These are phyloP conservation scores for Halictus ligatus DNA, from an alignment of 2,888 invertebrate species.

Conservation along the genomic window DNA sequence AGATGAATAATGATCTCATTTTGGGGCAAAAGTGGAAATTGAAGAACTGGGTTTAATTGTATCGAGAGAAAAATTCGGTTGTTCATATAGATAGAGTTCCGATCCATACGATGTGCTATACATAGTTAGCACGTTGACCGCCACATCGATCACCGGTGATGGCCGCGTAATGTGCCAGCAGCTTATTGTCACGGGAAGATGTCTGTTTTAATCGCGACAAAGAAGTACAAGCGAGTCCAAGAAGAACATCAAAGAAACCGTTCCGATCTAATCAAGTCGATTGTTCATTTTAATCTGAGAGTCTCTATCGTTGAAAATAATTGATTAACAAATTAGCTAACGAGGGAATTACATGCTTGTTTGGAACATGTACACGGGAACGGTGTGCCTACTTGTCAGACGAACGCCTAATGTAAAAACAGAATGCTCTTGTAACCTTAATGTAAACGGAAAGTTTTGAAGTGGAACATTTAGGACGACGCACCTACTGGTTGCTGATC, in stretches of 20 bases:
- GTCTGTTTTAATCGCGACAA: not conserved
- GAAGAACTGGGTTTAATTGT: too few relatives aligned
- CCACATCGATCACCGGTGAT: not conserved
- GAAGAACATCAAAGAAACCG: not conserved
- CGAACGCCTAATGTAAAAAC: not conserved
- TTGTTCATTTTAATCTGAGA: too few relatives aligned
- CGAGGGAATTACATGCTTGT: not conserved
- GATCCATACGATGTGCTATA: not conserved
- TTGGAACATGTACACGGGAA: not conserved
- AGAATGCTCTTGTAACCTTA: conserved; percentile 6
- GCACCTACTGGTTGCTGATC: not conserved
- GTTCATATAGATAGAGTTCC: not conserved
- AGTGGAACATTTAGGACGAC: conserved; percentile 1
- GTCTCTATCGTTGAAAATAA: not conserved
- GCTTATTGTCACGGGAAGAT: not conserved
- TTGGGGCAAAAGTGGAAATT: too few relatives aligned
- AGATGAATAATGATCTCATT: too few relatives aligned
- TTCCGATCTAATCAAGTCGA: too few relatives aligned
- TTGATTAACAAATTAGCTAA: not conserved
- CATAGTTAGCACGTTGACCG: not conserved
- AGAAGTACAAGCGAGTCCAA: not conserved
- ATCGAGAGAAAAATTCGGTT: not conserved
- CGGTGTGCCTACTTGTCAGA: not conserved
- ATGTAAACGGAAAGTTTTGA: conserved; percentile 25
- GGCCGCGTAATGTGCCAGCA: not conserved